phyloP scores from a whole-genome alignment of 2,113 vertebrate species.

The Istiophorus platypterus region DNA sequence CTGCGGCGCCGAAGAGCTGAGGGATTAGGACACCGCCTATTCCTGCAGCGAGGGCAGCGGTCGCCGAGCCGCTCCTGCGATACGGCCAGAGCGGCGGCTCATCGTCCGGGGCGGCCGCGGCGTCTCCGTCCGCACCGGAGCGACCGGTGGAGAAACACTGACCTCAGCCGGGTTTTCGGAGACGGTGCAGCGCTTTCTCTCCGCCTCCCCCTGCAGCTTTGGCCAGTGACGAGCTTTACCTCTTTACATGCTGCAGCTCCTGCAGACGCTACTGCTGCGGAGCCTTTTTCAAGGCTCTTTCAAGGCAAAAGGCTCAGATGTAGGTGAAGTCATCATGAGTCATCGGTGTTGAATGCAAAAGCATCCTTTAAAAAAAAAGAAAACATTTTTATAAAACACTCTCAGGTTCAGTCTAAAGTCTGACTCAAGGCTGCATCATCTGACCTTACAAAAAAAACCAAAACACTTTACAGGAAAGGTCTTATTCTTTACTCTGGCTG shows the following conservation, averaged over 20 bases:
- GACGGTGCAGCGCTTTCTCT: conserved; percentile 27
- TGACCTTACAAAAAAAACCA: no score
- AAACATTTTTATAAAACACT: no score
- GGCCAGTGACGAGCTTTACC: neutral
- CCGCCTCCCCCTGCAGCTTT: no score
- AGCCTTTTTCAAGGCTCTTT: neutral
- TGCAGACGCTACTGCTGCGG: neutral
- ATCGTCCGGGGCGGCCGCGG: conserved; percentile 27
- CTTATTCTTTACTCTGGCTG: neutral
- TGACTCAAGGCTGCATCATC: neutral
- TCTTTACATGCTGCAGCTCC: neutral
- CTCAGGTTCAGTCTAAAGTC: neutral
- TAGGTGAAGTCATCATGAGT: neutral
- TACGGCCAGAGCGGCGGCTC: neutral
- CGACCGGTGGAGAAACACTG: conserved; percentile 63
- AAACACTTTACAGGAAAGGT: no score
- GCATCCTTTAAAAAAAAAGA: neutral
- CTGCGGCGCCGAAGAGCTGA: accelerated
- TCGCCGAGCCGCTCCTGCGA: neutral
- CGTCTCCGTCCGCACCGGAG: neutral
- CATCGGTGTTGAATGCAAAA: neutral
- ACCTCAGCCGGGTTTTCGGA: conserved; percentile 49
- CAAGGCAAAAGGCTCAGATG: neutral
- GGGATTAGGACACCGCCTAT: no score
- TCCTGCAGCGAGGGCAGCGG: neutral